These are phyloP conservation scores for Gorsachius goisagi DNA, from an alignment of 2,113 vertebrate species.

Conservation along the genomic window DNA sequence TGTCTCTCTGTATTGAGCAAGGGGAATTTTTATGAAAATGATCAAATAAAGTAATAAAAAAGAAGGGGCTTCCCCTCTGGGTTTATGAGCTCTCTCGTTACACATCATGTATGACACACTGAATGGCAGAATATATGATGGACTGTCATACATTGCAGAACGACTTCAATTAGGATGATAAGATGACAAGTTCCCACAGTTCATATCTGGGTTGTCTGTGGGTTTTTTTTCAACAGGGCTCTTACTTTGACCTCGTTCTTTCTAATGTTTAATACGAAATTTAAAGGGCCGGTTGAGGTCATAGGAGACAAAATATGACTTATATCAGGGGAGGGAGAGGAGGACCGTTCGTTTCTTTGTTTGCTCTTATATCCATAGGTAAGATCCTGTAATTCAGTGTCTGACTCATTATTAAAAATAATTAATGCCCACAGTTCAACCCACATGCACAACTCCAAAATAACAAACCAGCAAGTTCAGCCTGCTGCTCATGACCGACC, in stretches of 20 bases:
- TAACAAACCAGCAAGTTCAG: conserved; percentile 18
- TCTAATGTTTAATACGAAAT: conserved; percentile 53
- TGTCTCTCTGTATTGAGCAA: conserved; percentile 11
- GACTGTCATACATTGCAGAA: conserved; percentile 69
- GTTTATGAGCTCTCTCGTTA: conserved; percentile 71
- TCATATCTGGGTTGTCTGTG: conserved; percentile 44
- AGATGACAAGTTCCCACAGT: conserved; percentile 62
- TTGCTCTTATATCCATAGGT: background rate
- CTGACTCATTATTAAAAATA: conserved; percentile 42
- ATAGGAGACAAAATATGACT: conserved; percentile 51
- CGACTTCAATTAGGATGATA: conserved; percentile 73
- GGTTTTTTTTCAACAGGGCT: background rate
- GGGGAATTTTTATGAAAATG: conserved; percentile 58
- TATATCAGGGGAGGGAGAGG: conserved; percentile 31
- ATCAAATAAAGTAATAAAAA: conserved; percentile 68
- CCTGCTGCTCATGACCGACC: background rate
- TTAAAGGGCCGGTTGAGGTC: conserved; percentile 56
- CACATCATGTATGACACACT: conserved; percentile 65
- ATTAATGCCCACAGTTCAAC: conserved; percentile 48
- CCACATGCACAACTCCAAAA: background rate
- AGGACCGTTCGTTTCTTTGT: conserved; percentile 36
- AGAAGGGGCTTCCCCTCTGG: conserved; percentile 62
- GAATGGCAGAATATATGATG: conserved; percentile 67
- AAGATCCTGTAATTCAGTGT: conserved; percentile 16
- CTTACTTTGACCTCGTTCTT: conserved; percentile 58